Percentiles rank a stretch among this genome's conserved stretches.
phyloP scores from a whole-genome alignment of 1,140 invertebrate genomes.

The Drosophila virilis region DNA sequence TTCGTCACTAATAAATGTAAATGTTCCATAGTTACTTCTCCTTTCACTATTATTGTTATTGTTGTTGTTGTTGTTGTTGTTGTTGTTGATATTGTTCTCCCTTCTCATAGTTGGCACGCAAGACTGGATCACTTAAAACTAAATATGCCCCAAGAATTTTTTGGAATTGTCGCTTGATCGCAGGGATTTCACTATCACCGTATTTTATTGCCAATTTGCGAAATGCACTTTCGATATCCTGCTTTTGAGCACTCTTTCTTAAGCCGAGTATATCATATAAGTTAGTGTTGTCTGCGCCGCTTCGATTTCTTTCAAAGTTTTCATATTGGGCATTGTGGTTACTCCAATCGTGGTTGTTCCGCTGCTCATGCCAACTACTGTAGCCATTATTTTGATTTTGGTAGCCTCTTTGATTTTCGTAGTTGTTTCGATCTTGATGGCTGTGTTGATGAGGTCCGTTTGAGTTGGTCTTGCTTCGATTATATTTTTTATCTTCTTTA shows the following conservation, averaged over 20 bases:
- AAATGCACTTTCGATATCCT: constrained; percentile 1
- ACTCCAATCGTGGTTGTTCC: not conserved
- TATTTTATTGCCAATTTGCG: not conserved
- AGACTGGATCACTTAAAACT: not conserved
- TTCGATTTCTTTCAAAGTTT: not conserved
- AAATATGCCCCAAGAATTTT: not conserved
- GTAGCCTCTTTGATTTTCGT: not conserved
- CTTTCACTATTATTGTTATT: not conserved
- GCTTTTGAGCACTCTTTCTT: not conserved
- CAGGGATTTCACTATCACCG: not conserved
- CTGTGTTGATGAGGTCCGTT: no score
- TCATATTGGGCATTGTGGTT: not conserved
- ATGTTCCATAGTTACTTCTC: not conserved
- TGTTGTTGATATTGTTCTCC: no score
- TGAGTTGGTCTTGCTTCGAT: no score
- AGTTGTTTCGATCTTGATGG: not conserved
- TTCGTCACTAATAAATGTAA: not conserved
- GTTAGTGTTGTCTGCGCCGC: not conserved
- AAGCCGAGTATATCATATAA: not conserved
- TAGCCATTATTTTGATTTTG: not conserved
- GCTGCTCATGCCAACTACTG: not conserved
- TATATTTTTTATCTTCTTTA: not conserved
- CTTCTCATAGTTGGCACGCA: not conserved
- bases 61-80: no score
- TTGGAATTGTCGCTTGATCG: not conserved